phyloP scores from a whole-genome alignment of 2,797 vertebrate genomes.

The Lepus townsendii region DNA sequence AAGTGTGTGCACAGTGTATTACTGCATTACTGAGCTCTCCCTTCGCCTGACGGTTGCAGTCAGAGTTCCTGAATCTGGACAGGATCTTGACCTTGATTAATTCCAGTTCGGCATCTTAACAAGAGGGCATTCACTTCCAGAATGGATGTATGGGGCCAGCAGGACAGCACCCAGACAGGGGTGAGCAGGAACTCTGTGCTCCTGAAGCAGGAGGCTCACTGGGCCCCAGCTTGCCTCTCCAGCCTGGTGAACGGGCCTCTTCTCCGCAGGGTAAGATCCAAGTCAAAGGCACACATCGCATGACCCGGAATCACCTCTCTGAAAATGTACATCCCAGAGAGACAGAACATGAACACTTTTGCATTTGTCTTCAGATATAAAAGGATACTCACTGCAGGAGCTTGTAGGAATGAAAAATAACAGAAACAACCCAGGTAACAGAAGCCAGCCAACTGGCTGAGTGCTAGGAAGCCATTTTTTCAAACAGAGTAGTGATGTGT shows the following conservation, averaged over 20 bases:
- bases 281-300: neutral
- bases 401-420: slow-evolving; percentile 11
- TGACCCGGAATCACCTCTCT: neutral
- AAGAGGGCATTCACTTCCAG: neutral
- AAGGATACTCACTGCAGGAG: neutral
- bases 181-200: neutral
- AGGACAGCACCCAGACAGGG: neutral
- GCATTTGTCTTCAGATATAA: neutral
- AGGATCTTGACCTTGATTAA: neutral
- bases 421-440: neutral
- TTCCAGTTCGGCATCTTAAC: neutral
- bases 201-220: neutral
- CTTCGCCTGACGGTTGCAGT: neutral
- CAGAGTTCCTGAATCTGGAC: slow-evolving; percentile 16
- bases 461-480: neutral
- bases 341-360: neutral
- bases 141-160: neutral
- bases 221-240: neutral
- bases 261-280: slow-evolving; percentile 37
- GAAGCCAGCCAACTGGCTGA: neutral
- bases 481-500: neutral
- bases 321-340: neutral
- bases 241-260: neutral
- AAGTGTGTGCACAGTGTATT: neutral
- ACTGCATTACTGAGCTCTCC: neutral